Percentiles rank a stretch among this genome's conserved stretches.
These are phyloP conservation scores for Trichoplusia ni DNA, from an alignment of 1,140 invertebrate genomes.

Conservation along the genomic window DNA sequence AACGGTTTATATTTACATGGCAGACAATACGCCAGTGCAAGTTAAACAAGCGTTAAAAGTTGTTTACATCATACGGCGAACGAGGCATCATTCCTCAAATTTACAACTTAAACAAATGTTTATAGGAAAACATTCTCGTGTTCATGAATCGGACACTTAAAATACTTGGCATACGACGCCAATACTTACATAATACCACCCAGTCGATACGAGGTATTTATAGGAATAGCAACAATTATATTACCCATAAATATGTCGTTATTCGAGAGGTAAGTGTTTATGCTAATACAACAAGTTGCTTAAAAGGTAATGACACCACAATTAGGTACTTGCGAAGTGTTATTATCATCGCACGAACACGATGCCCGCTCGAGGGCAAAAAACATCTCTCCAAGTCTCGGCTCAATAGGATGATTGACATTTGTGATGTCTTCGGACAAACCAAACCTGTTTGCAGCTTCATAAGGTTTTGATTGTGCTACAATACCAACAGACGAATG, in stretches of 20 bases:
- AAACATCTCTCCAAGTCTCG: slow-evolving; percentile 33
- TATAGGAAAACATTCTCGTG: slow-evolving; percentile 2
- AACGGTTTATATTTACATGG: neutral
- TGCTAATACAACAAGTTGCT: slow-evolving; percentile 35
- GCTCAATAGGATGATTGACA: slow-evolving; percentile 44
- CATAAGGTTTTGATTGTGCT: slow-evolving; percentile 27
- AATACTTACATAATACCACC: no score
- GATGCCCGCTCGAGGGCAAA: slow-evolving; percentile 31
- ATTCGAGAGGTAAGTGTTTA: slow-evolving; percentile 28
- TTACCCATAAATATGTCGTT: slow-evolving; percentile 5
- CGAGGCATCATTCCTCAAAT: slow-evolving; percentile 1
- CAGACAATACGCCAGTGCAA: neutral
- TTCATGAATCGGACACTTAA: neutral
- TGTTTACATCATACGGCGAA: slow-evolving; percentile 16
- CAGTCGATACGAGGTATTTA: no score
- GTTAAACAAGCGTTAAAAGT: slow-evolving; percentile 18
- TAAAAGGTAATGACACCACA: slow-evolving; percentile 43
- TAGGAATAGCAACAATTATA: no score
- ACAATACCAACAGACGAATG: neutral
- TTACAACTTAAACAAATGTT: slow-evolving; percentile 19
- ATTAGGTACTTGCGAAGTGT: slow-evolving; percentile 41
- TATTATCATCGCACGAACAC: slow-evolving; percentile 38
- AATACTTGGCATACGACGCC: no score
- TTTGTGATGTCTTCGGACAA: slow-evolving; percentile 28
- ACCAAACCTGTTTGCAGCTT: slow-evolving; percentile 32